phyloP scores from a whole-genome alignment of 2,113 vertebrate genomes.

The Pterocles gutturalis region DNA sequence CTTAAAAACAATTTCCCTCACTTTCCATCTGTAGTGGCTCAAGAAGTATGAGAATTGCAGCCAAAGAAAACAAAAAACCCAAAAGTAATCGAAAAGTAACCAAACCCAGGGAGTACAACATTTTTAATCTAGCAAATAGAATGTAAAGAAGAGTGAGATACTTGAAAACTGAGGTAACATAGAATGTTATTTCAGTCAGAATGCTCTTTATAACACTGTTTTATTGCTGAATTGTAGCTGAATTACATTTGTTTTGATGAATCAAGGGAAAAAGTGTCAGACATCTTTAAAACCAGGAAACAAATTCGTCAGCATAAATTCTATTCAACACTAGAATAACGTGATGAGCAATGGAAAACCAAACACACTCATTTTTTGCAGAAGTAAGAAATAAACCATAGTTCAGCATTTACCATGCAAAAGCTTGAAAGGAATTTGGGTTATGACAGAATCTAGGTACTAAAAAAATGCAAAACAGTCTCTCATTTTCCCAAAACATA shows the following conservation, averaged over 20 bases:
- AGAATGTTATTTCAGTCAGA: background rate
- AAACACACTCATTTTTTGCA: background rate
- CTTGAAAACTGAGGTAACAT: background rate
- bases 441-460: background rate
- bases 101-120: background rate
- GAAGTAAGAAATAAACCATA: background rate
- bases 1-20: background rate
- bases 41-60: background rate
- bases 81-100: background rate
- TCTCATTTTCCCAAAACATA: background rate
- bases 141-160: background rate
- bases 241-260: background rate
- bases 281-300: background rate
- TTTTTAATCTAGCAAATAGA: background rate
- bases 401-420: background rate
- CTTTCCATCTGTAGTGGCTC: background rate
- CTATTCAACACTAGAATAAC: background rate
- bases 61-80: rapidly evolving
- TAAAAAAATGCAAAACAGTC: background rate
- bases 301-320: background rate
- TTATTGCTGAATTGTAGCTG: background rate
- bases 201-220: background rate
- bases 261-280: background rate
- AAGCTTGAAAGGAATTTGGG: background rate
- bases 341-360: background rate